Evolutionary conservation across 2,113 vertebrate genomes (phyloP).

Genomic region (Gorsachius goisagi): DNA sequence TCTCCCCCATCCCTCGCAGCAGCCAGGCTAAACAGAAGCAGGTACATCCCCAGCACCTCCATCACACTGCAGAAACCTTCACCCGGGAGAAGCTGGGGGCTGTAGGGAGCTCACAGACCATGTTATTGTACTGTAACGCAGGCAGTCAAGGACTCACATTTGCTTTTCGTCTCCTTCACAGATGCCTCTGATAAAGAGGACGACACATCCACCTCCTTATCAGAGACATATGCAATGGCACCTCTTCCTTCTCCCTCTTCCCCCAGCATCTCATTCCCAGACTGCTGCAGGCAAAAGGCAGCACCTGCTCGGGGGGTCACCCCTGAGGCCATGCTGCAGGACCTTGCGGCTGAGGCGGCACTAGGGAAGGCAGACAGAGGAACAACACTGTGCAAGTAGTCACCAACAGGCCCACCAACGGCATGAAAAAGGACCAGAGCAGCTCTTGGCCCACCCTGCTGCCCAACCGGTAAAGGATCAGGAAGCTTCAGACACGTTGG

Average conservation of each 20-base stretch:
- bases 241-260: not conserved
- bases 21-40: not conserved
- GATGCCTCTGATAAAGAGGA: not conserved
- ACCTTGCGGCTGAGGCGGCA: not conserved
- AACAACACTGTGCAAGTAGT: not conserved
- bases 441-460: not conserved
- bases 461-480: not conserved
- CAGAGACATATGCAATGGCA: not conserved
- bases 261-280: not conserved
- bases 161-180: not conserved
- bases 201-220: not conserved
- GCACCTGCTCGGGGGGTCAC: not conserved
- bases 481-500: not conserved
- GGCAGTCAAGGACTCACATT: not conserved
- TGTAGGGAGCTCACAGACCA: not conserved
- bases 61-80: not conserved
- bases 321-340: not conserved
- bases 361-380: not conserved
- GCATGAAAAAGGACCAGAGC: not conserved
- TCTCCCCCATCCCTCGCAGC: not conserved
- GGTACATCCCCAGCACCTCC: not conserved
- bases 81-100: not conserved
- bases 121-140: not conserved
- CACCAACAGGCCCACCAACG: not conserved
- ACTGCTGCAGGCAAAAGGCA: not conserved